These are phyloP conservation scores for Marronus borbonicus DNA, from an alignment of 2,888 invertebrate species.

Conservation along the genomic window DNA sequence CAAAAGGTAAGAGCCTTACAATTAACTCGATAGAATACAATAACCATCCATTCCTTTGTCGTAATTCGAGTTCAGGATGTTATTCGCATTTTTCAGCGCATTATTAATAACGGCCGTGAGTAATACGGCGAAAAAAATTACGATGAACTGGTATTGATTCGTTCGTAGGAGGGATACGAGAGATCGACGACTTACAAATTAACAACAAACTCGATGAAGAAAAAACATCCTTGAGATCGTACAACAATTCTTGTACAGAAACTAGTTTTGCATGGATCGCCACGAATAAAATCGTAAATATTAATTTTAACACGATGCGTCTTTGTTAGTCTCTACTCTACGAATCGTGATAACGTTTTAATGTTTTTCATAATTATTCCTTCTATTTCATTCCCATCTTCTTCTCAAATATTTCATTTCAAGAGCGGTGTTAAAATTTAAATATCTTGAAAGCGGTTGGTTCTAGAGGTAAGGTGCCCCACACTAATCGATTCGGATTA, in stretches of 20 bases:
- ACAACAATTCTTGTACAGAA: constrained; percentile 15
- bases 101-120: constrained; percentile 30
- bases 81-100: constrained; percentile 25
- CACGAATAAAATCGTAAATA: constrained; percentile 2
- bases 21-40: background rate
- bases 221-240: constrained; percentile 35
- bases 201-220: constrained; percentile 23
- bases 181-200: constrained; percentile 42
- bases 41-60: constrained; percentile 4
- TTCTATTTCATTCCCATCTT: too few relatives aligned
- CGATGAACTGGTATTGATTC: constrained; percentile 45
- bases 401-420: too few relatives aligned
- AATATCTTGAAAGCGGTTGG: too few relatives aligned
- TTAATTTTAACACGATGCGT: background rate
- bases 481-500: too few relatives aligned
- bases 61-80: background rate
- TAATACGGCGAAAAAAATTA: constrained; percentile 25
- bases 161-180: constrained; percentile 14
- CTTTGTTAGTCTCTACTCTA: background rate
- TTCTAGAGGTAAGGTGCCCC: too few relatives aligned
- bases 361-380: background rate
- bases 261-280: constrained; percentile 26
- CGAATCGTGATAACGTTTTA: background rate
- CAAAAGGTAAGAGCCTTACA: background rate
- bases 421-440: too few relatives aligned